Conservation (phyloP, 2,888 invertebrate genomes). For the Apodemia duryi region DNA sequence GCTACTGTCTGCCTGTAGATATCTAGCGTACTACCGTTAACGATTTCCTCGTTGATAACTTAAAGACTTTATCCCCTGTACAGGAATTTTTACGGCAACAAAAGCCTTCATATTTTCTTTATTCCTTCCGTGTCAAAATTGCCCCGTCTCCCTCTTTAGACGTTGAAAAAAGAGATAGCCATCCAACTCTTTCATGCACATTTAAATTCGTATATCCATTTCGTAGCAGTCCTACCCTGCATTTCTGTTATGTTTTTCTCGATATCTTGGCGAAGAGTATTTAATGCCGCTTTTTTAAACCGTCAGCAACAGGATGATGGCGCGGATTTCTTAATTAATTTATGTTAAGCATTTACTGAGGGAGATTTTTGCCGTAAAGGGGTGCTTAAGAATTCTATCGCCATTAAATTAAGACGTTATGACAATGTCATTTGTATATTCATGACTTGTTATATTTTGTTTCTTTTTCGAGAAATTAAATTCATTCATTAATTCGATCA, state of each 20-base stretch:
- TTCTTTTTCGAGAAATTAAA: slow-evolving; percentile 41
- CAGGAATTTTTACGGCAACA: slow-evolving; percentile 78
- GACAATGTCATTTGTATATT: slow-evolving; percentile 48
- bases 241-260: slow-evolving; percentile 70
- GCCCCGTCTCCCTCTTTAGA: slow-evolving; percentile 56
- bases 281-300: slow-evolving; percentile 56
- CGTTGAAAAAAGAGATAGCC: slow-evolving; percentile 61
- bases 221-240: slow-evolving; percentile 48
- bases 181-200: slow-evolving; percentile 67
- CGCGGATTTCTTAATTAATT: slow-evolving; percentile 74
- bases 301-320: slow-evolving; percentile 67
- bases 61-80: slow-evolving; percentile 77
- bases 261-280: slow-evolving; percentile 53
- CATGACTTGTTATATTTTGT: slow-evolving; percentile 50
- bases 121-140: slow-evolving; percentile 75
- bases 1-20: slow-evolving; percentile 15
- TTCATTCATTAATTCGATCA: neutral
- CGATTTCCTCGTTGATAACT: slow-evolving; percentile 67
- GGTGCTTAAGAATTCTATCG: slow-evolving; percentile 49
- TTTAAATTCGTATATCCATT: slow-evolving; percentile 51
- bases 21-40: slow-evolving; percentile 42
- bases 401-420: slow-evolving; percentile 47
- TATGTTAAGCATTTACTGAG: slow-evolving; percentile 61
- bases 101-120: slow-evolving; percentile 79
- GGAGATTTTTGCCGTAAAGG: slow-evolving; percentile 49